phyloP scores from a whole-genome alignment of 2,888 invertebrate species.

The Philopedon plagiatum region DNA sequence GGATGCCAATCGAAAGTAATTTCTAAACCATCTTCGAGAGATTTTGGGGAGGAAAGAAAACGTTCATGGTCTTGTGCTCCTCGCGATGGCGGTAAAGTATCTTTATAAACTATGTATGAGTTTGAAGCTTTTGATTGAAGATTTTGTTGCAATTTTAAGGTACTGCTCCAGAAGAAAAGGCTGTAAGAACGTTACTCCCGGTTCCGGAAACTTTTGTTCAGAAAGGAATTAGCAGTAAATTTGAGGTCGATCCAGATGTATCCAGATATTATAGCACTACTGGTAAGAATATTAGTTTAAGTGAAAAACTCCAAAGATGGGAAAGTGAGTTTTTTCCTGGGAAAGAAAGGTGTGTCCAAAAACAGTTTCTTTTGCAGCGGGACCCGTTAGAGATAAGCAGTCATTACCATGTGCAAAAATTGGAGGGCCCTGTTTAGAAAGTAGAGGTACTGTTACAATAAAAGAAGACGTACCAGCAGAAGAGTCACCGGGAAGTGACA shows the following conservation, averaged over 20 bases:
- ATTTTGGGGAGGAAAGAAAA: not conserved
- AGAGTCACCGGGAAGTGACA: slow-evolving; percentile 10
- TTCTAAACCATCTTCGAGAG: not conserved
- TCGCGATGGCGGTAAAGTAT: not conserved
- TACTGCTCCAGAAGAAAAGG: slow-evolving; percentile 26
- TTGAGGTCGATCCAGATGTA: slow-evolving; percentile 22
- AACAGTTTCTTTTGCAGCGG: slow-evolving; percentile 8
- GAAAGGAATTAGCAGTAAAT: slow-evolving; percentile 49
- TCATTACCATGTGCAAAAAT: slow-evolving; percentile 15
- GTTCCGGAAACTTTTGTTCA: slow-evolving; percentile 42
- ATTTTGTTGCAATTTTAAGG: not conserved
- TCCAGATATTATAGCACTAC: slow-evolving; percentile 42
- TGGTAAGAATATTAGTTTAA: too few relatives aligned
- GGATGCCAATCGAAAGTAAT: not conserved
- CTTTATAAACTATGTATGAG: too few relatives aligned
- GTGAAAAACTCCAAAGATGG: too few relatives aligned
- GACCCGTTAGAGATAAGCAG: slow-evolving; percentile 7
- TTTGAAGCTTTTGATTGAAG: too few relatives aligned
- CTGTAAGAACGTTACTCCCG: slow-evolving; percentile 46
- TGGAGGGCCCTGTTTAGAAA: slow-evolving; percentile 12
- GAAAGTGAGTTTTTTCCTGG: too few relatives aligned
- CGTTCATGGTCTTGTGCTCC: not conserved
- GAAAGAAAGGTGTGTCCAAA: too few relatives aligned
- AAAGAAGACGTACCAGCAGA: not conserved
- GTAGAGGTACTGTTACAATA: slow-evolving; percentile 16